Evolutionary conservation across 1,140 invertebrate species (phyloP).

Genomic region (Panagrolaimus sp.): DNA sequence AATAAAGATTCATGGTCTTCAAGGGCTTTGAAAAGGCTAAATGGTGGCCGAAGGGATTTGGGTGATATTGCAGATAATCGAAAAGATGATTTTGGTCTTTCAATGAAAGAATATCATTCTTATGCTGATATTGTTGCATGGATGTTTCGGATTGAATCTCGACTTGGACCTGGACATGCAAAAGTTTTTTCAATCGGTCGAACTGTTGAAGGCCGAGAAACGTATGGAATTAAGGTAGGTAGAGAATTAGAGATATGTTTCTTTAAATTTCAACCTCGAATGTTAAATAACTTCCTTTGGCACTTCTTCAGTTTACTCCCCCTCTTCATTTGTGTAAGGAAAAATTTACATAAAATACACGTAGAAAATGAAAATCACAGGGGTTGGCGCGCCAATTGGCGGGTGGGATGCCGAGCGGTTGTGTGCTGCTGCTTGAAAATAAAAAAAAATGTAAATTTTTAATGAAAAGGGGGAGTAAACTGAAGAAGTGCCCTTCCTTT

Average conservation of each 20-base stretch:
- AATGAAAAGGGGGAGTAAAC: no score
- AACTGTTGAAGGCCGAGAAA: conserved; percentile 34
- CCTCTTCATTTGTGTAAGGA: no score
- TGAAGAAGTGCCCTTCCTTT: no score
- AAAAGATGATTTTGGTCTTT: conserved; percentile 14
- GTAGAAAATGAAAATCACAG: no score
- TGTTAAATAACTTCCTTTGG: not conserved
- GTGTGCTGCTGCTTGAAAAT: no score
- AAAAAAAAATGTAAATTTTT: no score
- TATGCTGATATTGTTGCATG: conserved; percentile 33
- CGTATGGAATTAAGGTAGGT: conserved; percentile 40
- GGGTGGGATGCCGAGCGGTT: no score
- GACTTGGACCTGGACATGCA: conserved; percentile 14
- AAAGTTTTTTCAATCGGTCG: conserved; percentile 29
- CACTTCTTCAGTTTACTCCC: no score
- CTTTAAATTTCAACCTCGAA: no score
- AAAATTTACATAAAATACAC: no score
- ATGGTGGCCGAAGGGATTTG: not conserved
- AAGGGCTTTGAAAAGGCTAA: not conserved
- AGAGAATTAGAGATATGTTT: no score
- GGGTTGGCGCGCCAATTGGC: no score
- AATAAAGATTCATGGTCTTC: not conserved
- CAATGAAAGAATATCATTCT: conserved; percentile 43
- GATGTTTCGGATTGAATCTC: conserved; percentile 33
- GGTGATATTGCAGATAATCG: not conserved